phyloP scores from a whole-genome alignment of 2,888 invertebrate species.

The Limnephilus rhombicus region DNA sequence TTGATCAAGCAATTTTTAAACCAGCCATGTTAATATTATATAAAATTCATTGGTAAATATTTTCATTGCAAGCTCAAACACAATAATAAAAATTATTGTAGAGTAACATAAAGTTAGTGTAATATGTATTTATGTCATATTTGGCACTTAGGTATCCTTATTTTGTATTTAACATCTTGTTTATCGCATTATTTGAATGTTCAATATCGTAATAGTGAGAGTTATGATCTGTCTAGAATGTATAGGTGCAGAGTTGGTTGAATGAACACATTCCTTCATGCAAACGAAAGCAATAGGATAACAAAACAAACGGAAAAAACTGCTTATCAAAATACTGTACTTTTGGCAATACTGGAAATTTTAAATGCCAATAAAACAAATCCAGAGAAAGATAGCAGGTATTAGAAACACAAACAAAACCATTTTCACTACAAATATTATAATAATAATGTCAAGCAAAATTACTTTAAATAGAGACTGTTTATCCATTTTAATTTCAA shows the following conservation, averaged over 20 bases:
- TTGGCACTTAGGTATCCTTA: background rate
- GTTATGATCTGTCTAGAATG: background rate
- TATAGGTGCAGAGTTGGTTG: background rate
- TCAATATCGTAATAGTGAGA: background rate
- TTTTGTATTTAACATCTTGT: background rate
- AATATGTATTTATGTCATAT: background rate
- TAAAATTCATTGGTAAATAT: background rate
- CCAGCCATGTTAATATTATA: background rate
- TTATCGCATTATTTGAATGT: background rate
- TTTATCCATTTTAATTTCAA: background rate
- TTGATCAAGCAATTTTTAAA: background rate
- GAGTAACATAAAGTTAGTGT: background rate
- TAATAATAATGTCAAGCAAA: background rate
- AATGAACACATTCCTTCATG: background rate
- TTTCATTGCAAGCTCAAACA: background rate
- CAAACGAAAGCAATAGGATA: background rate
- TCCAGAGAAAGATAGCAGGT: background rate
- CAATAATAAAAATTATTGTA: background rate
- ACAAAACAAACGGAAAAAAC: background rate
- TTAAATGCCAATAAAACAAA: background rate
- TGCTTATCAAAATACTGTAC: background rate
- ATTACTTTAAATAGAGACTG: background rate
- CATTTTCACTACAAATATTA: background rate
- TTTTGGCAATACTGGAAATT: background rate
- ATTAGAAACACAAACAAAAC: background rate